Percentiles rank a stretch among this genome's conserved stretches.
Evolutionary conservation across 2,797 vertebrate species (phyloP).

Genomic region (Lacerta bilineata): DNA sequence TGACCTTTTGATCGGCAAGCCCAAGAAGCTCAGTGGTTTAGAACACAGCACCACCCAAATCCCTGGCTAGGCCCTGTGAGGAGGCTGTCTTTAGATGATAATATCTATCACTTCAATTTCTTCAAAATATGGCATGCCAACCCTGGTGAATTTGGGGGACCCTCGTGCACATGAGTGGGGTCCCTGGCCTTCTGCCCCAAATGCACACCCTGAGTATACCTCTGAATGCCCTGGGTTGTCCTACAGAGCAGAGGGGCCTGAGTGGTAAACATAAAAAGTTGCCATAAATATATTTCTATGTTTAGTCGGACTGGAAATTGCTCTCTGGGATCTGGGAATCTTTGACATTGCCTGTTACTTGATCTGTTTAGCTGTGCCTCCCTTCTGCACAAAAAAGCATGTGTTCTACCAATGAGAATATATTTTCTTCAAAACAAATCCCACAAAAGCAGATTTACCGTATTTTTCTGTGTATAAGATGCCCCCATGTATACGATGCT

Average conservation of each 20-base stretch:
- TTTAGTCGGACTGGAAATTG: not conserved
- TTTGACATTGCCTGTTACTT: not conserved
- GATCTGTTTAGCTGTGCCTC: not conserved
- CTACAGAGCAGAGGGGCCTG: not conserved
- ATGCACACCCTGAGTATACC: not conserved
- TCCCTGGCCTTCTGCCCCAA: not conserved
- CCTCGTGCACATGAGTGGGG: not conserved
- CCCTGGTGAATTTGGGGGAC: not conserved
- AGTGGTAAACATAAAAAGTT: not conserved
- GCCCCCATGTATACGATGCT: too few species aligned
- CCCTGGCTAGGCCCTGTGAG: too few species aligned
- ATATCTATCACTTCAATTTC: too few species aligned
- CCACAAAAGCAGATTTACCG: not conserved
- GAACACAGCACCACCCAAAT: rapidly evolving
- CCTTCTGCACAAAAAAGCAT: not conserved
- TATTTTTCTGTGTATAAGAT: too few species aligned
- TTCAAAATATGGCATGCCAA: not conserved
- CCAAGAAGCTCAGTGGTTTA: too few species aligned
- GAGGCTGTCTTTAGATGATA: too few species aligned
- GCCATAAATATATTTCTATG: not conserved
- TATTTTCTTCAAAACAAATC: not conserved
- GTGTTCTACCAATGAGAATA: not conserved
- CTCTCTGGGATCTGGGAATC: too few species aligned
- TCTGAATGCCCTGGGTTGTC: not conserved
- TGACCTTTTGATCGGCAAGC: too few species aligned